A percentile compares a stretch with the other conserved stretches of the same genome.
phyloP scores from a whole-genome alignment of 2,113 vertebrate genomes.

The Cercocebus atys region DNA sequence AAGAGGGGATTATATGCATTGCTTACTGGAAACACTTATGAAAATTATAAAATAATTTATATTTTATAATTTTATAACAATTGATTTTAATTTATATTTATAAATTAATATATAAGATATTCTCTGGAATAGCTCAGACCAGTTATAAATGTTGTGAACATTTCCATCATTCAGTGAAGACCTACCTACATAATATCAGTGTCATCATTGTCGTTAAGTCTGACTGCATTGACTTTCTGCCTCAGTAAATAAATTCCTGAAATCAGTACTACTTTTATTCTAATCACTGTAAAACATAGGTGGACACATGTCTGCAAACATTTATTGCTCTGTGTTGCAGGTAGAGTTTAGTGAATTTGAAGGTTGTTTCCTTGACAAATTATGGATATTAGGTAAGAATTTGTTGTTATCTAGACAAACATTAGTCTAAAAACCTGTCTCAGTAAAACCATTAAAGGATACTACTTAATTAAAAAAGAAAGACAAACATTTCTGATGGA shows the following conservation, averaged over 20 bases:
- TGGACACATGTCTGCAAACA: slow-evolving; percentile 56
- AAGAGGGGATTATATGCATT: neutral
- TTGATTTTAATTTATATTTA: neutral
- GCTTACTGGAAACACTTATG: neutral
- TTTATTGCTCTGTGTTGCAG: slow-evolving; percentile 45
- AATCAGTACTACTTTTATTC: slow-evolving; percentile 52
- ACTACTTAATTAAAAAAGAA: slow-evolving; percentile 11
- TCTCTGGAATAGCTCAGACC: neutral
- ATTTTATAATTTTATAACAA: neutral
- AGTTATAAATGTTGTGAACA: neutral
- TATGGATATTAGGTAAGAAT: slow-evolving; percentile 33
- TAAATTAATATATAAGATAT: too few relatives aligned
- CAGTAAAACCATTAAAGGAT: slow-evolving; percentile 49
- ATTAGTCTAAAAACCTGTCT: slow-evolving; percentile 52
- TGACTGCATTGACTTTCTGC: slow-evolving; percentile 29
- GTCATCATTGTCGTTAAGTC: neutral
- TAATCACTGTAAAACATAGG: slow-evolving; percentile 60
- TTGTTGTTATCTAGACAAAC: slow-evolving; percentile 58
- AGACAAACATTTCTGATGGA: neutral
- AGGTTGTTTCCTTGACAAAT: slow-evolving; percentile 68
- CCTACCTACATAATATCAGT: neutral
- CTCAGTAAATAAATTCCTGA: neutral
- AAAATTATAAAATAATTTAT: neutral
- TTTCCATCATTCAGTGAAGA: neutral
- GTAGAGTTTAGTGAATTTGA: slow-evolving; percentile 55